phyloP scores from a whole-genome alignment of 1,140 invertebrate species.

The Zaprionus kolodkinae region DNA sequence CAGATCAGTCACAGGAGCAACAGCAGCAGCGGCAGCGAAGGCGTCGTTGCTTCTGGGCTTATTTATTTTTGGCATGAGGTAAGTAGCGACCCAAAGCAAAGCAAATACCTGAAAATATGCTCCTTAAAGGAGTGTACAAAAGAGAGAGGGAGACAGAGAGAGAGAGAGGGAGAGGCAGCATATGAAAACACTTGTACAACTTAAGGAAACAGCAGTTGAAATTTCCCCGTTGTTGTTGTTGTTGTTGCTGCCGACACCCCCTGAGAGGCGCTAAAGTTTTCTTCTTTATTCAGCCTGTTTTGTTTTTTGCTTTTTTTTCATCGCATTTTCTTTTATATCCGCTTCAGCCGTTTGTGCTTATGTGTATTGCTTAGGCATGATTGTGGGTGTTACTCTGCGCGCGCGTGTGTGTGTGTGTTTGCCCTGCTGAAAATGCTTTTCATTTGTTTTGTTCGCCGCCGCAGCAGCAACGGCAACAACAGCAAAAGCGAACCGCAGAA shows the following conservation, averaged over 20 bases:
- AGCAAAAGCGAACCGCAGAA: slow-evolving; percentile 22
- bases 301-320: slow-evolving; percentile 19
- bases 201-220: slow-evolving; percentile 68
- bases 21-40: slow-evolving; percentile 1
- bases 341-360: slow-evolving; percentile 14
- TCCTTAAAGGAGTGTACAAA: slow-evolving; percentile 9
- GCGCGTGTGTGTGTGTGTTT: slow-evolving; percentile 22
- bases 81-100: slow-evolving; percentile 53
- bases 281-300: not conserved
- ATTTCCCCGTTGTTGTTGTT: slow-evolving; percentile 31
- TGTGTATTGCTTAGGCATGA: slow-evolving; percentile 20
- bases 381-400: slow-evolving; percentile 23
- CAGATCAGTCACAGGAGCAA: slow-evolving; percentile 16
- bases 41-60: slow-evolving; percentile 35
- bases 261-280: slow-evolving; percentile 37
- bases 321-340: slow-evolving; percentile 21
- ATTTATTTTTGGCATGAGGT: slow-evolving; percentile 68
- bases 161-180: not conserved
- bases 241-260: slow-evolving; percentile 33
- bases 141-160: not conserved
- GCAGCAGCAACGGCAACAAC: slow-evolving; percentile 34
- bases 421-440: slow-evolving; percentile 56
- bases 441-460: slow-evolving; percentile 60
- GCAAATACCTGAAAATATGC: slow-evolving; percentile 62
- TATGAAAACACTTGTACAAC: slow-evolving; percentile 72